phyloP scores from a whole-genome alignment of 53 echinoderm and acorn worm genomes.

The Temnopleurus reevesii region DNA sequence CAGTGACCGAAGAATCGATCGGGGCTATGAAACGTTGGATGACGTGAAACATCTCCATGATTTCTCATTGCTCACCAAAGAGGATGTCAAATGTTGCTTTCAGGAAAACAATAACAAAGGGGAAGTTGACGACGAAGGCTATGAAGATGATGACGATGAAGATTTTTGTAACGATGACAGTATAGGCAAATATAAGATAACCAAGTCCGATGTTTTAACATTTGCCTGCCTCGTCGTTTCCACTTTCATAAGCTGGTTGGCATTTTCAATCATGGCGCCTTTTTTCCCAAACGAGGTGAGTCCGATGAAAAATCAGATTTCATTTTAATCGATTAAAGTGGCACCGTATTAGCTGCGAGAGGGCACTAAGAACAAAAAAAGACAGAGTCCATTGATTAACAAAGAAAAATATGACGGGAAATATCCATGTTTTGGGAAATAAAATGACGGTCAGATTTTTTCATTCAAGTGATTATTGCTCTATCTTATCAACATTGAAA shows the following conservation, averaged over 20 bases:
- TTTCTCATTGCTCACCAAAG: neutral
- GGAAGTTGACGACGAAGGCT: neutral
- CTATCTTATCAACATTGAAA: no score
- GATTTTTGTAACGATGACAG: neutral
- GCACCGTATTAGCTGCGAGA: no score
- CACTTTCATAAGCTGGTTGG: slow-evolving; percentile 54
- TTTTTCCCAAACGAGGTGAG: slow-evolving; percentile 50
- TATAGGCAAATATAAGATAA: neutral
- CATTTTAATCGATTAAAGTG: no score
- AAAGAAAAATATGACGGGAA: no score
- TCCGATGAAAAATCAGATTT: no score
- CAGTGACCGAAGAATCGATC: neutral
- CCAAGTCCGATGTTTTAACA: slow-evolving; percentile 23
- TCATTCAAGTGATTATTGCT: no score
- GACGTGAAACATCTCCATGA: neutral
- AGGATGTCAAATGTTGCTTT: neutral
- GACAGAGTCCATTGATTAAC: no score
- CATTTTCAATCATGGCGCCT: slow-evolving; percentile 44
- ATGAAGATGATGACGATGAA: neutral
- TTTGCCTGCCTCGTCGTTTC: slow-evolving; percentile 33
- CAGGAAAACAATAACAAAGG: neutral
- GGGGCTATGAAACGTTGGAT: neutral
- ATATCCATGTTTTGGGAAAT: no score
- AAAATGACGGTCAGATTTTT: no score
- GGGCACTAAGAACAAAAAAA: no score